Conservation (phyloP, 2,797 vertebrate genomes). For the Etheostoma nigrum region DNA sequence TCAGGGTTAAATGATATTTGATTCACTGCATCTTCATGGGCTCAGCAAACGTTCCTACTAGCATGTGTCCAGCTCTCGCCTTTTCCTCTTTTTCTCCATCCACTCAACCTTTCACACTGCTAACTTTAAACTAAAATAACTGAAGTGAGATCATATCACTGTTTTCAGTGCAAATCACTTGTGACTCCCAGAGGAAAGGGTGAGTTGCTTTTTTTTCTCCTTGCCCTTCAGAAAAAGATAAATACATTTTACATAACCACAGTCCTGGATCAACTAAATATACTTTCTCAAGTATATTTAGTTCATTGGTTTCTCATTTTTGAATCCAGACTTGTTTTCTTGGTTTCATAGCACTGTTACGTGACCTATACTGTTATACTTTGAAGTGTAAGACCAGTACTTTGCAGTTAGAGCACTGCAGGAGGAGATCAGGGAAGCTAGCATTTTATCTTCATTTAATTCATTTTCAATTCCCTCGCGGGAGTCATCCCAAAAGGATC, state of each 20-base stretch:
- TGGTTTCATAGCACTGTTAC: not conserved
- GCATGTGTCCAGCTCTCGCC: constrained; percentile 1
- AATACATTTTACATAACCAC: constrained; percentile 29
- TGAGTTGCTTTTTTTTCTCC: constrained; percentile 23
- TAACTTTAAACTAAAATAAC: not conserved
- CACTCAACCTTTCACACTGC: not conserved
- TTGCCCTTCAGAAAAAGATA: constrained; percentile 18
- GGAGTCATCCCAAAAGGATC: no score
- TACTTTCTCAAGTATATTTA: constrained; percentile 21
- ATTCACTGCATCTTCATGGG: constrained; percentile 35
- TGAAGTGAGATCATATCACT: constrained; percentile 21
- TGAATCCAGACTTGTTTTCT: constrained; percentile 5
- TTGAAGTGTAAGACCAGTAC: not conserved
- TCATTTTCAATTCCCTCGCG: no score
- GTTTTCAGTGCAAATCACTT: constrained; percentile 24
- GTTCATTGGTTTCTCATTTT: constrained; percentile 19
- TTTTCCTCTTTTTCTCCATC: not conserved
- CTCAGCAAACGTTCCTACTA: constrained; percentile 13
- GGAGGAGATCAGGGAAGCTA: no score
- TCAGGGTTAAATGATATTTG: constrained; percentile 54
- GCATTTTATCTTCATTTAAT: not conserved
- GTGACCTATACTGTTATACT: not conserved
- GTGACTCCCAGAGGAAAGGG: constrained; percentile 24
- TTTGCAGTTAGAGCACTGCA: no score
- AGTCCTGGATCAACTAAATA: constrained; percentile 11